Conservation (phyloP, 1,140 invertebrate species). For the silkworm (Bombyx mori) region ASM3026992v2 NC_085109.1:15122501-15123000, state of each 20-base stretch:
- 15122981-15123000: no score
- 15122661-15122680: constrained; percentile 8
- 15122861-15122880: constrained; percentile 16
- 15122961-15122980: no score
- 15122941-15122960: no score
- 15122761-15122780: constrained; percentile 1
- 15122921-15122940: no score
- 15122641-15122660: constrained; percentile 76
- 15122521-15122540: constrained; percentile 82
- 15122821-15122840: not conserved
- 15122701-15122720: constrained; percentile 25
- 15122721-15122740: constrained; percentile 23
- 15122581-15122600: constrained; percentile 76
- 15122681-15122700: constrained; percentile 7
- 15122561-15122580: constrained; percentile 71
- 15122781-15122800: constrained; percentile 15
- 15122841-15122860: constrained; percentile 10
- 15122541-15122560: constrained; percentile 78
- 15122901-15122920: no score
- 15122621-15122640: constrained; percentile 85
- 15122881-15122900: not conserved
- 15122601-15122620: constrained; percentile 80
- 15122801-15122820: constrained; percentile 19
- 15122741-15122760: constrained; percentile 14
- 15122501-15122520: constrained; percentile 79